Base-by-base conservation (phyloP, 2,888 invertebrate species). In the Troilus luridus region DNA sequence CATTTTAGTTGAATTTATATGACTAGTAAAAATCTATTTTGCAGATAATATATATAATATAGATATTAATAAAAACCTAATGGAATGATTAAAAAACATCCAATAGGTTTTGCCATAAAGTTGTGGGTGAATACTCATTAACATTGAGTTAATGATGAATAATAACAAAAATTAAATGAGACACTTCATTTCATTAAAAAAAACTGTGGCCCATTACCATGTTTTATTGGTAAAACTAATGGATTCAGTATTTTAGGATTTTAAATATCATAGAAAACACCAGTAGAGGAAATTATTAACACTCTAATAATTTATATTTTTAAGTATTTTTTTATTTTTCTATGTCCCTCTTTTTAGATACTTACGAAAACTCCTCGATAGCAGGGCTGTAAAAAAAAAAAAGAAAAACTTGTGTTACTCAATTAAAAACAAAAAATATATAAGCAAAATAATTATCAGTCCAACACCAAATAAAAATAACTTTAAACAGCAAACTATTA, bases 281-380 rank as follows among this genome's bases (percentile, higher is more conserved):
- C 24, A 27, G 9, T n/a, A 67, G 1, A 10, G 24, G 3, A 24
- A 24, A 67, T 11, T 60, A 24, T 11, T 11, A 12, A 62, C 10
- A 21, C 21, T 6, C 7, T 21, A 64, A 64, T n/a, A 64, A n/a
- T n/a, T n/a, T n/a, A 3, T n/a, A 64, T n/a, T n/a, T n/a, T n/a
- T 10, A 9, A 64, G 10, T n/a, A 0, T n/a, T 1, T 9, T 7
- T 62, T 62, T 64, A 0, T 64, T 21, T 7, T 62, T 62, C 41
- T 41, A 41, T 64, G 21, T 64, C n/a, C n/a, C n/a, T 64, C 0
- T 3, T 60, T 60, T 60, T 17, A 17, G 14, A 67, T 67, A 81
- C 81, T 81, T 81, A 81, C 81, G 81, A 81, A 56, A 81, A 81
- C 54, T 81, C 81, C 21, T 81, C 81, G 21, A 81, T 81, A 21